Evolutionary conservation across 2,888 invertebrate species (phyloP), one percentile per base, ranked within the genome.

Genomic region (Beris chalybata): DNA sequence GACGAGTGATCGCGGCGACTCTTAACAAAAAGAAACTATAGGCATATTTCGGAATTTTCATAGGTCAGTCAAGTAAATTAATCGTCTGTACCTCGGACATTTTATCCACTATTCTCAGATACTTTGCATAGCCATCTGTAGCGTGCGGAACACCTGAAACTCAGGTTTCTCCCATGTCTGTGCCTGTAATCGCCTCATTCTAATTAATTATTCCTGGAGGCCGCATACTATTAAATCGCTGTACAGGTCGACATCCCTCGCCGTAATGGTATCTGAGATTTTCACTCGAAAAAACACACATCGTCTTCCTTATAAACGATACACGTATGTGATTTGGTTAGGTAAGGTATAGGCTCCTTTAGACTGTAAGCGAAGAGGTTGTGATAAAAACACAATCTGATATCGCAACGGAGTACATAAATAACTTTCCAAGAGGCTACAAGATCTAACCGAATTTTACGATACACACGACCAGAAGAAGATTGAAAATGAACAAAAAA

Each of bases 321-420:
- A 9, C 22, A 22, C 22, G 9, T 38, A 38, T 38, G 38, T 38
- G 5, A 5, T 5, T 38, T 38, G 5, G 38, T 2, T 38, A 38
- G 38, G 38, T 9, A 38, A 38, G 22, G 22, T 22, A n/a, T n/a
- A 22, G 22, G 22, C 3, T 22, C 22, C 22, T 22, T 22, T 22
- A 38, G 50, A 50, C 61, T 52, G 61, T 61, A 61, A 61, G 50
- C 61, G 50, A 38, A 61, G 61, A 61, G 50, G 50, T 61, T 61
- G 9, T 50, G 61, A 61, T 61, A 61, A 61, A 61, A 61, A 32
- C 61, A 32, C 50, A 61, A 61, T 61, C 61, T 61, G 61, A 61
- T 61, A 61, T 52, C 61, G 38, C 6, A 15, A 32, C 38, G 52
- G 32, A 52, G 61, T 52, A 59, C 58, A 59, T 61, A 61, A 52